Percentiles rank a stretch among this genome's conserved stretches.
Evolutionary conservation across 1,140 invertebrate species (phyloP).

Genomic region (Helicoverpa zea): DNA sequence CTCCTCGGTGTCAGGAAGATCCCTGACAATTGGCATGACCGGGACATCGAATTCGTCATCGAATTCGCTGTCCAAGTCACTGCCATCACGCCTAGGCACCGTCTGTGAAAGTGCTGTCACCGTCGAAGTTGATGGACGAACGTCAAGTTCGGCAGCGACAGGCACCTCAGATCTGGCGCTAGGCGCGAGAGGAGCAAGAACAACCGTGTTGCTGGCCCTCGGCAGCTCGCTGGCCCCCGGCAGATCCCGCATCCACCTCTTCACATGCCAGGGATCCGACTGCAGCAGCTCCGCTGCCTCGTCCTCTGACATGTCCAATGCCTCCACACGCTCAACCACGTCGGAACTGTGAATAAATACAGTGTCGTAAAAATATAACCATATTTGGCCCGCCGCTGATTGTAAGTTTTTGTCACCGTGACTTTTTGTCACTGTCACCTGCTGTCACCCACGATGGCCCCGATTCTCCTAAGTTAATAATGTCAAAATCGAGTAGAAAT

Average conservation of each 20-base stretch:
- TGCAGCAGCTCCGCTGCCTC: not conserved
- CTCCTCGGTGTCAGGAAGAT: not conserved
- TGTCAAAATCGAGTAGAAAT: no score
- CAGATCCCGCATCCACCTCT: not conserved
- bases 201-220: not conserved
- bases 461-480: no score
- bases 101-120: not conserved
- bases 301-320: not conserved
- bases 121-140: not conserved
- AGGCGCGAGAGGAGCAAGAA: not conserved
- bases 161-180: not conserved
- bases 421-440: no score
- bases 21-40: not conserved
- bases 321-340: not conserved
- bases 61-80: not conserved
- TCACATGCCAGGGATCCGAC: not conserved
- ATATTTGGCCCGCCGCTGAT: no score
- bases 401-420: no score
- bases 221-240: not conserved
- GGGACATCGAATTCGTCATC: not conserved
- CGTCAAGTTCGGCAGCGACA: not conserved
- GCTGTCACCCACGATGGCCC: no score
- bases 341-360: not conserved
- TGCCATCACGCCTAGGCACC: not conserved
- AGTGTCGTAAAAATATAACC: slow-evolving; percentile 3